Percentiles rank a stretch among this genome's conserved stretches.
These are phyloP conservation scores for Glyphotaelius pellucidus DNA, from an alignment of 2,888 invertebrate genomes.

Conservation along the genomic window DNA sequence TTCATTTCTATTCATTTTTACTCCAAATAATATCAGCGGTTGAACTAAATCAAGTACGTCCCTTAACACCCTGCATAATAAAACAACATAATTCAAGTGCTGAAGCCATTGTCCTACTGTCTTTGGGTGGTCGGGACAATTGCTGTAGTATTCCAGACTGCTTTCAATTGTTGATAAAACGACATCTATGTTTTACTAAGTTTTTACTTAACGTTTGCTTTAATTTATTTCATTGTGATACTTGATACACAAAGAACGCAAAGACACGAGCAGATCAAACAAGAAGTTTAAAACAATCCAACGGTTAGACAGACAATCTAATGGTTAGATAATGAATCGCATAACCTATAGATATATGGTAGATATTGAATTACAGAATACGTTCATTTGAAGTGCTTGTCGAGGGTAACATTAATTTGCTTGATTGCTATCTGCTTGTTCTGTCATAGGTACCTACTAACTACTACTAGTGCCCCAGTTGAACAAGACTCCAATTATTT, in stretches of 20 bases:
- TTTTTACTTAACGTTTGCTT: not conserved
- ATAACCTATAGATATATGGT: not conserved
- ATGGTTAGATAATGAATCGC: not conserved
- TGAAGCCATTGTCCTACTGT: not conserved
- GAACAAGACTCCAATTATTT: too few species aligned
- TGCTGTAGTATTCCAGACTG: not conserved
- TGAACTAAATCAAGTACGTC: too few species aligned
- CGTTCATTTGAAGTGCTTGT: not conserved
- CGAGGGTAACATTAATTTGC: not conserved
- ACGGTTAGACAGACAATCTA: not conserved
- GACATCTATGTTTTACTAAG: too few species aligned
- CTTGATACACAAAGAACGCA: not conserved
- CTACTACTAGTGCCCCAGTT: too few species aligned
- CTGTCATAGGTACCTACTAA: too few species aligned
- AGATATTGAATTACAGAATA: not conserved
- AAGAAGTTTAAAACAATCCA: not conserved
- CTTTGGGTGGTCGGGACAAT: not conserved
- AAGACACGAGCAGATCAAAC: not conserved
- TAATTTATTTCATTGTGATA: not conserved
- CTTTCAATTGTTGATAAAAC: not conserved
- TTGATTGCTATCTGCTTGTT: not conserved
- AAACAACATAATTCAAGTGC: too few species aligned
- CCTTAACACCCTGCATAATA: too few species aligned
- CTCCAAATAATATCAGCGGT: too few species aligned
- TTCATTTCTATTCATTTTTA: too few species aligned